Evolutionary conservation across 2,888 invertebrate species (phyloP).

Genomic region (Coleophora flavipennella): DNA sequence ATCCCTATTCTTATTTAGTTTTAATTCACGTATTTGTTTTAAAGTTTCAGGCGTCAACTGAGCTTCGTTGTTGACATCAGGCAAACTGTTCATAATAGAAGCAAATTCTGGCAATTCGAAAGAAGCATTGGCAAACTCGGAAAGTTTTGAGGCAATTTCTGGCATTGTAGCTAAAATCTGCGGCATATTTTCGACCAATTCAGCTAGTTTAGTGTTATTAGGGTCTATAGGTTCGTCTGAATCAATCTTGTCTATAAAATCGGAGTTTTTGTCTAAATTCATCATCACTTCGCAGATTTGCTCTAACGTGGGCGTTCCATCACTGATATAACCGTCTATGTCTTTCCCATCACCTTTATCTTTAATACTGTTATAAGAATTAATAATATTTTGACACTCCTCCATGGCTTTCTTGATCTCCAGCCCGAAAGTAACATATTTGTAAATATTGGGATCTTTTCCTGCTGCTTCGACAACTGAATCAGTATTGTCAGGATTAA

Average conservation of each 20-base stretch:
- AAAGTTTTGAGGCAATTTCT: conserved; percentile 49
- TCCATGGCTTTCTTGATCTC: conserved; percentile 66
- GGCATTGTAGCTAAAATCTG: conserved; percentile 62
- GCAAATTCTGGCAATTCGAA: conserved; percentile 58
- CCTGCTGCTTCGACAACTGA: conserved; percentile 13
- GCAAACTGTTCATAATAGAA: conserved; percentile 51
- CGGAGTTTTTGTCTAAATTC: conserved; percentile 53
- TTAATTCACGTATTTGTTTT: conserved; percentile 60
- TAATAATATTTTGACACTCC: conserved; percentile 61
- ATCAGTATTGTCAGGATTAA: conserved; percentile 15
- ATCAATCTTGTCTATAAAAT: conserved; percentile 48
- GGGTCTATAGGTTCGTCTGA: conserved; percentile 39
- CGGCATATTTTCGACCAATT: conserved; percentile 58
- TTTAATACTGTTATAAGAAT: conserved; percentile 48
- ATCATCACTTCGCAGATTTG: conserved; percentile 61
- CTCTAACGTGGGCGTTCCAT: conserved; percentile 42
- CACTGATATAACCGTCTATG: conserved; percentile 18
- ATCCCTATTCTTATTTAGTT: conserved; percentile 50
- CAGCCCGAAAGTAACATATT: conserved; percentile 53
- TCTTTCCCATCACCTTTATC: conserved; percentile 30
- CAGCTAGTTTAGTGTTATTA: conserved; percentile 43
- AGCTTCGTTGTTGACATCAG: conserved; percentile 50
- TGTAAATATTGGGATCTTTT: conserved; percentile 47
- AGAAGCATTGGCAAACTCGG: conserved; percentile 50
- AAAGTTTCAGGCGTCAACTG: conserved; percentile 61